Evolutionary conservation across 2,113 vertebrate species (phyloP).

Genomic region (Hemibagrus wyckioides): DNA sequence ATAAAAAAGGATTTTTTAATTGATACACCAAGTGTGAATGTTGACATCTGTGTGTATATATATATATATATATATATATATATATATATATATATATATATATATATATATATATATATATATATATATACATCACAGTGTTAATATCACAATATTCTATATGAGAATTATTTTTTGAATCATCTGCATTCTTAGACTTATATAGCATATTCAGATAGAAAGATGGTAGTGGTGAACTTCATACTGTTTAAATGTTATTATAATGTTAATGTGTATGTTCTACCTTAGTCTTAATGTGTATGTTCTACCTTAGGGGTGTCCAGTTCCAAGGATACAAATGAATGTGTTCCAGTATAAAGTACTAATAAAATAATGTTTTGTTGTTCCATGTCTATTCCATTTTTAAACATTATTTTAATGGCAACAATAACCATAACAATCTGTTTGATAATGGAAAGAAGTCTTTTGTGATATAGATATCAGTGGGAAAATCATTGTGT

Average conservation of each 20-base stretch:
- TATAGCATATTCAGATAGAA: not conserved
- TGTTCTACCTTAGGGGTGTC: not conserved
- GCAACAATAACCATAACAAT: not conserved
- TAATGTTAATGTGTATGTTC: not conserved
- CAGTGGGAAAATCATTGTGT: no score
- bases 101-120: no score
- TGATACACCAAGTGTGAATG: not conserved
- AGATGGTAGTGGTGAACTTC: not conserved
- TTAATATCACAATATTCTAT: no score
- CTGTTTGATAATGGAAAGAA: not conserved
- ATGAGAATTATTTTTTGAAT: not conserved
- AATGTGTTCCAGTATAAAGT: not conserved
- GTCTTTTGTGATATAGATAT: not conserved
- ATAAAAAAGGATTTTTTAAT: not conserved
- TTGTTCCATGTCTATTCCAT: not conserved
- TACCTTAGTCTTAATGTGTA: not conserved
- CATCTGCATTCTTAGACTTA: not conserved
- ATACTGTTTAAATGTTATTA: conserved; percentile 4
- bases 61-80: no score
- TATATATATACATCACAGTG: no score
- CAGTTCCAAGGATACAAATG: not conserved
- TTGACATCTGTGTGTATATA: no score
- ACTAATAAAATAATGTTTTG: not conserved
- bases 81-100: no score
- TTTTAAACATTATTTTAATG: not conserved